Conservation (phyloP, 2,888 invertebrate genomes). For the Limnephilus auricula region DNA sequence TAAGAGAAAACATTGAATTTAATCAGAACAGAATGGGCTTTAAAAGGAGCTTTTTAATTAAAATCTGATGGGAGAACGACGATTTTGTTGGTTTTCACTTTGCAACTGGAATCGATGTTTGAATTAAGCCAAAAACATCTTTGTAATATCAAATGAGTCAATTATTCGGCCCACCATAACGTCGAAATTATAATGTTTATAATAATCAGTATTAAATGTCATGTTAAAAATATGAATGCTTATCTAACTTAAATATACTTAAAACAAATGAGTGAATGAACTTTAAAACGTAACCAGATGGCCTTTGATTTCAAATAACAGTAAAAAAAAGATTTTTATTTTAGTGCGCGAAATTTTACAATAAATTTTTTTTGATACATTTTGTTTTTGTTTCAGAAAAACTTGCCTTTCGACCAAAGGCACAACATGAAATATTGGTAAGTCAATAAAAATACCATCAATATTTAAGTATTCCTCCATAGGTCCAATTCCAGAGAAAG, state of each 20-base stretch:
- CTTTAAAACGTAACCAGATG: no score
- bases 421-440: slow-evolving; percentile 22
- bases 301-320: no score
- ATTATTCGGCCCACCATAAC: neutral
- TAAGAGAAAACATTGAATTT: neutral
- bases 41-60: neutral
- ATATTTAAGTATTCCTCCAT: neutral
- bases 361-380: neutral
- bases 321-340: neutral
- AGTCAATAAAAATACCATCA: neutral
- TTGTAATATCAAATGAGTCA: neutral
- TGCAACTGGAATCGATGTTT: neutral
- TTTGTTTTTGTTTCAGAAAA: neutral
- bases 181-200: neutral
- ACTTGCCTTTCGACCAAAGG: neutral
- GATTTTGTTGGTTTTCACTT: neutral
- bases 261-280: no score
- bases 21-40: neutral
- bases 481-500: neutral
- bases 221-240: no score
- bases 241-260: no score
- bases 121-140: neutral
- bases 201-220: no score
- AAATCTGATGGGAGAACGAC: neutral
- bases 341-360: neutral